Base-by-base conservation (phyloP, 2,888 invertebrate genomes). In the Anthophora plumipes region DNA sequence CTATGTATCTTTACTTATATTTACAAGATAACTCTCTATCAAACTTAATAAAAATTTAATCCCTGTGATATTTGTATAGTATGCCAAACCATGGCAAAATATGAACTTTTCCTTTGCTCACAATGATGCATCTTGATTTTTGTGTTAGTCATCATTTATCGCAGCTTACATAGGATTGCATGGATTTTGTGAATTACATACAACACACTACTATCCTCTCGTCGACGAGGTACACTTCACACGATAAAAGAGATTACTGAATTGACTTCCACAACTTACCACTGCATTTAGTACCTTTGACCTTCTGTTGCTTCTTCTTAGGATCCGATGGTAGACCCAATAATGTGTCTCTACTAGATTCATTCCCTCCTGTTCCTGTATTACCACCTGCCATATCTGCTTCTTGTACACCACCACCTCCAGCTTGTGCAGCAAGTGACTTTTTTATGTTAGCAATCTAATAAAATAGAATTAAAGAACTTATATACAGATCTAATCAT, bases 391-490 rank as follows among this genome's bases (percentile, higher is more conserved):
- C 96, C 91, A 98, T 98, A 87, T 98, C 98, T n/a, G 96, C 96
- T 88, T 98, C 98, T 86, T 95, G 93, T 61, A 96, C 95, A 12
- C 95, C 94, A 90, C 94, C 93, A 50, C 94, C 94, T 71, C 94
- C 95, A 17, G 95, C 93, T 91, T 97, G 98, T 37, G 96, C 96
- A 93, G 98, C 98, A 50, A 98, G 94, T 0, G 97, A 96, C 94
- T 98, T 98, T 94, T 98, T 98, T 89, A 98, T 96, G 93, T 96
- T 97, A 14, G 95, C 92, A 87, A 98, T 97, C 98, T 98, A 94
- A 83, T 77, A 31, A 54, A 14, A 20, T 17, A 63, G 43, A 77
- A 48, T 17, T 9, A 54, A 69, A 50, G 25, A 25, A 31, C 54
- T 37, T 0, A 31, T 12, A 8, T 20, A 43, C 17, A 6, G 11